These are phyloP conservation scores for Muntiacus reevesi DNA, from an alignment of 2,113 vertebrate genomes.

Conservation along the genomic window DNA sequence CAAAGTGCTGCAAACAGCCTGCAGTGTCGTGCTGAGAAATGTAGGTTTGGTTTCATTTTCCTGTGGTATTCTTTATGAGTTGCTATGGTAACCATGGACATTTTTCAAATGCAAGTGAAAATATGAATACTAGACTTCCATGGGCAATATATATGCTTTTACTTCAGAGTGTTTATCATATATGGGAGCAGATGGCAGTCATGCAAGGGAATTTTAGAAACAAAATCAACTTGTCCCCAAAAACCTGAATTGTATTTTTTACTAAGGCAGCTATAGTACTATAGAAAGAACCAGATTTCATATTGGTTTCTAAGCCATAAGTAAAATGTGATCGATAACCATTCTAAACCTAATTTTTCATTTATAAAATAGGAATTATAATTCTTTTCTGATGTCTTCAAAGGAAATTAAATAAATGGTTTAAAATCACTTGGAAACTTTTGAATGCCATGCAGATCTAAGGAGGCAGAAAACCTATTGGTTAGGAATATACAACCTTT, in stretches of 20 bases:
- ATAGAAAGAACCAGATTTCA: not conserved
- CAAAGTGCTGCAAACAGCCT: not conserved
- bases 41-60: not conserved
- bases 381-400: not conserved
- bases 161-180: not conserved
- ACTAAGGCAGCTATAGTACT: not conserved
- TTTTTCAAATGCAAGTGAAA: slow-evolving; percentile 28
- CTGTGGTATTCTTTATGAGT: slow-evolving; percentile 10
- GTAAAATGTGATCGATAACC: not conserved
- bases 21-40: not conserved
- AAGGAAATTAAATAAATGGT: not conserved
- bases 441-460: not conserved
- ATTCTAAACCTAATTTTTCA: not conserved
- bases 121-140: not conserved
- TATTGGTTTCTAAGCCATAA: not conserved
- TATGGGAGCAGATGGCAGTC: not conserved
- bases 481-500: not conserved
- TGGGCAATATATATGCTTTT: not conserved
- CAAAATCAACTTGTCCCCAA: not conserved
- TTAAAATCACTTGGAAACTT: not conserved
- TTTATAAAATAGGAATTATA: not conserved
- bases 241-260: not conserved
- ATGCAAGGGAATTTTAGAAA: not conserved
- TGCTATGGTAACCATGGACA: slow-evolving; percentile 36
- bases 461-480: not conserved